These are phyloP conservation scores for Drosophila lowei DNA, from an alignment of 1,140 invertebrate species.

Conservation along the genomic window DNA sequence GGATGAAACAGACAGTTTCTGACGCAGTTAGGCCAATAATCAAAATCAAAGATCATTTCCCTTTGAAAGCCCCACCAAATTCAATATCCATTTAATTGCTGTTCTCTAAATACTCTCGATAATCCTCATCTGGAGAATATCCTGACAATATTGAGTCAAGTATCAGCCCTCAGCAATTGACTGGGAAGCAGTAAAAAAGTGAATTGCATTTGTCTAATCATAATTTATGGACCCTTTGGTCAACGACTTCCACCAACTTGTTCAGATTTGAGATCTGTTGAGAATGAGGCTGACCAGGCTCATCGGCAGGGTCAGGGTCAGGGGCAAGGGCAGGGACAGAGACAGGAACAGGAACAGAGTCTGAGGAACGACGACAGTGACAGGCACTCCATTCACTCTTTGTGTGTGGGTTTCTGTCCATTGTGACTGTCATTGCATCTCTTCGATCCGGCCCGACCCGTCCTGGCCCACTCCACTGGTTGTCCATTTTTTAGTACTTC, in stretches of 20 bases:
- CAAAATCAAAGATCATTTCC: too few relatives aligned
- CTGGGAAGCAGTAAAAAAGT: conserved; percentile 7
- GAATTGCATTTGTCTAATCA: conserved; percentile 39
- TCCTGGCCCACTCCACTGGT: not conserved
- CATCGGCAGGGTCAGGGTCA: too few relatives aligned
- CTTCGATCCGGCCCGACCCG: not conserved
- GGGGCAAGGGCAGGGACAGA: conserved; percentile 3
- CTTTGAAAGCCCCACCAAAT: not conserved
- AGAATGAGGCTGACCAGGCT: not conserved
- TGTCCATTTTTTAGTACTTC: conserved; percentile 54
- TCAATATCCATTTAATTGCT: too few relatives aligned
- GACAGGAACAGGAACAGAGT: not conserved
- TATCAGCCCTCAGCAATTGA: not conserved
- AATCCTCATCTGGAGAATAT: too few relatives aligned
- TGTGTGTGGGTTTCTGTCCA: conserved; percentile 12
- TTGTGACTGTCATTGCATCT: conserved; percentile 52
- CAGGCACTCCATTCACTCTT: conserved; percentile 36
- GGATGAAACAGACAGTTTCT: too few relatives aligned
- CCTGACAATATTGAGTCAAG: conserved; percentile 7
- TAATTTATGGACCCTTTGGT: conserved; percentile 47
- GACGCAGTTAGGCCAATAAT: too few relatives aligned
- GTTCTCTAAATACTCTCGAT: too few relatives aligned
- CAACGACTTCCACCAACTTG: conserved; percentile 25
- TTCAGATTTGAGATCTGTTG: conserved; percentile 7
- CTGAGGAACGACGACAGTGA: conserved; percentile 7